These are phyloP conservation scores for Drosophila orena DNA, from an alignment of 1,140 invertebrate species.

Conservation along the genomic window DNA sequence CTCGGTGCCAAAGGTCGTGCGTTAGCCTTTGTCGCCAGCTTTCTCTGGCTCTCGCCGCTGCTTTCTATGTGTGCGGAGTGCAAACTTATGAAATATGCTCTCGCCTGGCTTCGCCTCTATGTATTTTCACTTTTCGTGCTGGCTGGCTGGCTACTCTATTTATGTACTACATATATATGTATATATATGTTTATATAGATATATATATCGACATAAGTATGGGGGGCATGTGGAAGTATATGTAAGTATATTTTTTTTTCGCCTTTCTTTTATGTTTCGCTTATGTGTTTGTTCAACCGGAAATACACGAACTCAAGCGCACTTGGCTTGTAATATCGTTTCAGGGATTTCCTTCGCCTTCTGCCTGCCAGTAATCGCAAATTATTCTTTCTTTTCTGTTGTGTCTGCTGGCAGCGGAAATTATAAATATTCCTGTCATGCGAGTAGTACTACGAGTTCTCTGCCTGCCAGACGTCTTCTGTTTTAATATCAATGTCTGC, in stretches of 20 bases:
- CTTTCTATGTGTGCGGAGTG: constrained; percentile 44
- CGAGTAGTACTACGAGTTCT: constrained; percentile 34
- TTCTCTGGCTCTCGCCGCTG: constrained; percentile 58
- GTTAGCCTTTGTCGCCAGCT: constrained; percentile 74
- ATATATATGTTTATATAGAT: constrained; percentile 30
- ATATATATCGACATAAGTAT: constrained; percentile 49
- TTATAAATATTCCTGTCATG: constrained; percentile 80
- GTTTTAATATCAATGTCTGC: constrained; percentile 51
- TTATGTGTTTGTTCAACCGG: constrained; percentile 84
- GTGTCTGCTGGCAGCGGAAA: constrained; percentile 71
- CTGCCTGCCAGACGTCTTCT: constrained; percentile 42
- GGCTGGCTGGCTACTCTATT: constrained; percentile 36
- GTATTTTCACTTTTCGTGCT: constrained; percentile 80
- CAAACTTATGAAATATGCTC: constrained; percentile 81
- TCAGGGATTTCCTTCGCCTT: constrained; percentile 61
- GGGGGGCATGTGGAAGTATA: constrained; percentile 20
- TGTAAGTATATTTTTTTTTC: constrained; percentile 18
- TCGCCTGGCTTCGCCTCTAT: constrained; percentile 43
- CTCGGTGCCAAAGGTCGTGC: constrained; percentile 78
- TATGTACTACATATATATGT: constrained; percentile 24
- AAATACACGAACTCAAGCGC: constrained; percentile 83
- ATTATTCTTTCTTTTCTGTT: constrained; percentile 64
- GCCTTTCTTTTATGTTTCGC: constrained; percentile 79
- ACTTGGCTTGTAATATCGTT: constrained; percentile 72
- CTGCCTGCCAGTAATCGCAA: constrained; percentile 76